Base-by-base conservation (phyloP, 1,140 invertebrate species). In the Micrasema minimum region DNA sequence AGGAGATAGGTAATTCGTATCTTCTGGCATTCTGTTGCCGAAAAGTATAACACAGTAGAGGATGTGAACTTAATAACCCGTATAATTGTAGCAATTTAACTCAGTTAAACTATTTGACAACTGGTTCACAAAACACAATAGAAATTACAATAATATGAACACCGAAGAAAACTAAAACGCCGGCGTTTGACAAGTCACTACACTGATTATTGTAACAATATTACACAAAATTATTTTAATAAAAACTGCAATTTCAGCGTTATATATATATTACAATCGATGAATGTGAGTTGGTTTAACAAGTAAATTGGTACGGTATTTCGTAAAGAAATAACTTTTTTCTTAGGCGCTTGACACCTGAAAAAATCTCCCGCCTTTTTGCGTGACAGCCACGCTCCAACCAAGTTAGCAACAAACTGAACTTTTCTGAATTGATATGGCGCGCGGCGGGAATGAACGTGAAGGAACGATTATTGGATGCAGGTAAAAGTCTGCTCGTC, bases 31-130 rank as follows among this genome's bases (percentile, higher is more conserved):
- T 45, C 55, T 31, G 11, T 41, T 20, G n/a, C 55, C 71, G n/a
- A 69, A 35, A 26, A 57, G 55, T 61, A 73, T 69, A 45, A 38
- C 67, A 69, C 45, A 5, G 57, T n/a, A n/a, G n/a, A 14, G 55
- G 31, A 12, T 14, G 12, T 22, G 2, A 64, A 64, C n/a, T 11
- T 14, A 46, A 48, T 48, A 35, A 51, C 65, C 46, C 48, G 31
- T 64, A 64, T 62, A 43, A 62, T 59, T 59, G 55, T 41, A 16
- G 38, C 55, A 59, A 59, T 59, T 59, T 59, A 59, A 59, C 16
- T 7, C 37, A 22, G 38, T 59, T 41, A 26, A 48, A 48, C 14
- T n/a, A 20, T 48, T 48, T 18, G 18, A 48, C 11, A 48, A 48
- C 46, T 48, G 20, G n/a, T 48, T 10, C 46, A 48, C 46, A 35